phyloP scores from a whole-genome alignment of 2,797 vertebrate species.

The Eupleurogrammus muticus region DNA sequence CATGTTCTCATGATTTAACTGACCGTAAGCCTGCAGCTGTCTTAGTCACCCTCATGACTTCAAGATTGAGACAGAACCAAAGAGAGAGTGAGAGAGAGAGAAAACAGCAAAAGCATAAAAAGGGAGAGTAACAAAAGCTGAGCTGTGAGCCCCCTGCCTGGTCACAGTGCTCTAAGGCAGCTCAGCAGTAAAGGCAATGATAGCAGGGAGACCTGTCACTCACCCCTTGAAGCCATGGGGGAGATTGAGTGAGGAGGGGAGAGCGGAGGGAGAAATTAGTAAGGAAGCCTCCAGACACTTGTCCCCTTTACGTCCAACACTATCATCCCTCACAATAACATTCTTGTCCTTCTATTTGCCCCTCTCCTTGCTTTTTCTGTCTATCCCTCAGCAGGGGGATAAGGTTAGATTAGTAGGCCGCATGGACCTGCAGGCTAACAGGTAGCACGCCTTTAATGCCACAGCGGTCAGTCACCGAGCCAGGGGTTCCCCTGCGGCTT shows the following conservation, averaged over 20 bases:
- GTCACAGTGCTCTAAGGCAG: conserved; percentile 73
- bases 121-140: conserved; percentile 63
- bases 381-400: conserved; percentile 74
- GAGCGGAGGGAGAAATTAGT: conserved; percentile 48
- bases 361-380: conserved; percentile 42
- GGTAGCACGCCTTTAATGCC: conserved; percentile 82
- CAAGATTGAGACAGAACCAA: conserved; percentile 45
- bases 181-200: conserved; percentile 61
- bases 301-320: conserved; percentile 75
- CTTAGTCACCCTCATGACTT: conserved; percentile 52
- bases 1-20: conserved; percentile 65
- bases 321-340: conserved; percentile 68
- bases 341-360: conserved; percentile 58
- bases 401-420: conserved; percentile 82
- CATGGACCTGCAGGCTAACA: conserved; percentile 70
- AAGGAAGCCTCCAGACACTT: conserved; percentile 73
- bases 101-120: conserved; percentile 42
- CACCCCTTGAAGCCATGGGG: conserved; percentile 69
- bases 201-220: conserved; percentile 79
- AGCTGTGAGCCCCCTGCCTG: conserved; percentile 68
- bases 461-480: conserved; percentile 81
- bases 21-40: conserved; percentile 52
- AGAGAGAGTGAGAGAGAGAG: conserved; percentile 16
- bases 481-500: conserved; percentile 60
- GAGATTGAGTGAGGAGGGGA: conserved; percentile 54